These are phyloP conservation scores for Cremastinae sp. DNA, from an alignment of 2,888 invertebrate species.

Conservation along the genomic window DNA sequence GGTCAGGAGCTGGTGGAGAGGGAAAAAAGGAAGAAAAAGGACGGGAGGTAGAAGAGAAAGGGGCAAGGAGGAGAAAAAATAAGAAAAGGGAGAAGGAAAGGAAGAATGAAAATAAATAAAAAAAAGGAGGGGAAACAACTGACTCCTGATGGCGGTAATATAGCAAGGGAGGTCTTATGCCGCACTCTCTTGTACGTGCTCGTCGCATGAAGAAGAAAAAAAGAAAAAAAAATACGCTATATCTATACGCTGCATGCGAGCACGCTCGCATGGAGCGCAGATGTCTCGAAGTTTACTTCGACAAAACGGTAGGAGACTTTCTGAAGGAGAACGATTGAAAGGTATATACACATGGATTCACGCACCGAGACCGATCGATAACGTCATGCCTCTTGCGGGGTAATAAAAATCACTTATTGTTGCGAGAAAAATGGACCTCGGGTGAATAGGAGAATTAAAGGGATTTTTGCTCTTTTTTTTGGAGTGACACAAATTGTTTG, in stretches of 20 bases:
- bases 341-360: constrained; percentile 7
- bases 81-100: no score
- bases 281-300: constrained; percentile 32
- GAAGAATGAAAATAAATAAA: no score
- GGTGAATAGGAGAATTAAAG: constrained; percentile 18
- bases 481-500: no score
- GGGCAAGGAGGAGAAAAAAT: no score
- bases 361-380: constrained; percentile 37
- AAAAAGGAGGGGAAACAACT: constrained; percentile 49
- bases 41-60: no score
- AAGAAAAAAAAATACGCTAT: constrained; percentile 12
- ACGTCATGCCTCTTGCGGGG: no score
- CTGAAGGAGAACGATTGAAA: background rate
- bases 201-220: constrained; percentile 3
- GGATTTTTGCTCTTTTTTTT: no score
- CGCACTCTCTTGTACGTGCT: constrained; percentile 20
- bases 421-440: no score
- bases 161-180: constrained; percentile 42
- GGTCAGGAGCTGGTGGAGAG: constrained; percentile 51
- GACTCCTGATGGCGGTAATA: constrained; percentile 51
- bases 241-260: background rate
- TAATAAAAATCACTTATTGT: no score
- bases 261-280: constrained; percentile 39
- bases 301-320: constrained; percentile 35
- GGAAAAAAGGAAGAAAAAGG: constrained; percentile 3